Base-by-base conservation (phyloP, 1,140 invertebrate species). In the Drosophila parvula region DNA sequence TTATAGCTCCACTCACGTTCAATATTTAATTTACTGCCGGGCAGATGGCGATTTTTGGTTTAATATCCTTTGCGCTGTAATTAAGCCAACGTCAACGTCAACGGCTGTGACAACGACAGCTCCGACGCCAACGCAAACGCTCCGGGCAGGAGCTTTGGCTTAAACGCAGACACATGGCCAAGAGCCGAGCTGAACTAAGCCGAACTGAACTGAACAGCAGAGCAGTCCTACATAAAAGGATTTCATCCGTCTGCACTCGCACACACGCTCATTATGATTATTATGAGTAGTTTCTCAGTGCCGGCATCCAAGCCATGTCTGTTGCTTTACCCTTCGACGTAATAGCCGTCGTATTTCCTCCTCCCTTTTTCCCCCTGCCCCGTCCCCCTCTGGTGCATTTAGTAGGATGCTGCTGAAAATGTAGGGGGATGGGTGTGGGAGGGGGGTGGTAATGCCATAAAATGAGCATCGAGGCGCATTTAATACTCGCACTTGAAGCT, bases 221-320 rank as follows among this genome's bases (percentile, higher is more conserved):
- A 36, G 67, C 47, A 38, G 58, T 61, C 53, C 61, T 27, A 22
- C 74, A 53, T 43, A 62, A 69, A 59, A 56, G 51, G 53, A 78
- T 56, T 77, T 48, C 41, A 59, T 45, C 34, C 57, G 47, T 65
- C 51, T 61, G 30, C 51, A 81, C 40, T 53, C 48, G 55, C 50
- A 61, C 45, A 51, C 44, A 74, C 53, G 69, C 82, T 80, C 69
- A 78, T 81, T 81, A 78, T 81, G 65, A 70, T 75, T 85, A 85
- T 75, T 76, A 81, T 68, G 56, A 63, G 81, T 78, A 79, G 81
- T 61, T 76, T 67, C 64, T 69, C 55, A 58, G 57, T 58, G 50
- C 45, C 58, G 53, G 40, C 81, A 78, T 82, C 67, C 53, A 60
- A 53, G 60, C 63, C 56, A 50, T 65, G 78, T 70, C 82, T 81